These are phyloP conservation scores for Corvus moneduloides DNA, from an alignment of 2,113 vertebrate genomes.

Conservation along the genomic window DNA sequence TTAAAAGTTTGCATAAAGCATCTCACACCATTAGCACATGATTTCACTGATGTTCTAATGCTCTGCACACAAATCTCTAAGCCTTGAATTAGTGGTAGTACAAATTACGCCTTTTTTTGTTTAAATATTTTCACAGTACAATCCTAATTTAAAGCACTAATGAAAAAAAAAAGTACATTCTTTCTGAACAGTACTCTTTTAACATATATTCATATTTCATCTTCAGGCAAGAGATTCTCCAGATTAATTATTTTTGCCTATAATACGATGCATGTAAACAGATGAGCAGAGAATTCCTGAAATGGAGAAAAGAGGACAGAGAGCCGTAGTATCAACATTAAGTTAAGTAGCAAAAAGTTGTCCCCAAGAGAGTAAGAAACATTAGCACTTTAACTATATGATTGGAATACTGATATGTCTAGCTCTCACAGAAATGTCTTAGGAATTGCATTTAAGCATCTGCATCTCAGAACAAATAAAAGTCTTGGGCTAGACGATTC, in stretches of 20 bases:
- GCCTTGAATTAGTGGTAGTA: not conserved
- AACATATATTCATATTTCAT: not conserved
- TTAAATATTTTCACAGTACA: not conserved
- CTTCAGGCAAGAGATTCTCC: not conserved
- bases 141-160: not conserved
- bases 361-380: not conserved
- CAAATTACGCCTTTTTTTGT: not conserved
- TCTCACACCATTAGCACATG: not conserved
- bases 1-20: not conserved
- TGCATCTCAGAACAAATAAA: not conserved
- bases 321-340: not conserved
- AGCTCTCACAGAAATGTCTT: not conserved
- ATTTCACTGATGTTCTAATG: not conserved
- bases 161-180: not conserved
- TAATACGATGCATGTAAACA: not conserved
- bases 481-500: not conserved
- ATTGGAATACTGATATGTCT: not conserved
- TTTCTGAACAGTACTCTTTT: not conserved
- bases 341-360: not conserved
- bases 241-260: constrained; percentile 4
- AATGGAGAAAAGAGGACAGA: not conserved
- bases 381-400: not conserved
- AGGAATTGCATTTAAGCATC: not conserved
- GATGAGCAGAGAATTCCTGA: not conserved
- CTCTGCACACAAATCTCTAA: not conserved